Base-by-base conservation (phyloP, 2,797 vertebrate species). In the Xyrichtys novacula region DNA sequence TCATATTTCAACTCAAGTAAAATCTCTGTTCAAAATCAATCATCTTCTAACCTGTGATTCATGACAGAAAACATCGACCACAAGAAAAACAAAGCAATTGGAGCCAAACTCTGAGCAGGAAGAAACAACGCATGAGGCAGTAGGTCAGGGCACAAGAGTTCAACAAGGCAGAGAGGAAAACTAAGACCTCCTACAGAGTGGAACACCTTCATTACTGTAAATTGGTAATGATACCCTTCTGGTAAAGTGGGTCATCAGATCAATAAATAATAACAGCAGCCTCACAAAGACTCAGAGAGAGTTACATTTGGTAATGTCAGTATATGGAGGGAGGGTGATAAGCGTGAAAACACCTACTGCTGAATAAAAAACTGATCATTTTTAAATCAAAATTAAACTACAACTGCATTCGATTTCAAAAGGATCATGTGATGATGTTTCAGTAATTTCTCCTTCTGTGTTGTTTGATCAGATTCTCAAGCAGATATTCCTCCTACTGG, bases 251-350 rank as follows among this genome's bases (percentile, higher is more conserved):
- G 78, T 77, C 76, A 81, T 58, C 49, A 10, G 65, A 86, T 85
- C 73, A 87, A 89, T 89, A 84, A 88, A 85, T 87, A 84, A 89
- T 81, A 76, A 72, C 67, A 65, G 67, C 73, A 40, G 48, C 40
- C 64, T 61, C 78, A 64, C 59, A 71, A 8, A 43, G 17, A 53
- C 62, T 71, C 28, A 12, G 31, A 10, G 34, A 31, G 23, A 49
- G 63, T 50, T 49, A 62, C 62, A 55, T 54, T 36, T 58, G 58
- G 60, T 16, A n/a, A n/a, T 14, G 34, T 56, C 48, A 63, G 29
- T 22, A 42, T 34, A 43, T 5, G n/a, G 14, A 23, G 20, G 55
- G 16, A 6, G 55, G 16, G 6, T 16, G 22, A 52, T 70, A 31
- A 53, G 54, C 14, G 22, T 36, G 40, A 66, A 56, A n/a, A 23